Evolutionary conservation across 2,797 vertebrate genomes (phyloP).

Genomic region (Amblyopsis hoosieri): DNA sequence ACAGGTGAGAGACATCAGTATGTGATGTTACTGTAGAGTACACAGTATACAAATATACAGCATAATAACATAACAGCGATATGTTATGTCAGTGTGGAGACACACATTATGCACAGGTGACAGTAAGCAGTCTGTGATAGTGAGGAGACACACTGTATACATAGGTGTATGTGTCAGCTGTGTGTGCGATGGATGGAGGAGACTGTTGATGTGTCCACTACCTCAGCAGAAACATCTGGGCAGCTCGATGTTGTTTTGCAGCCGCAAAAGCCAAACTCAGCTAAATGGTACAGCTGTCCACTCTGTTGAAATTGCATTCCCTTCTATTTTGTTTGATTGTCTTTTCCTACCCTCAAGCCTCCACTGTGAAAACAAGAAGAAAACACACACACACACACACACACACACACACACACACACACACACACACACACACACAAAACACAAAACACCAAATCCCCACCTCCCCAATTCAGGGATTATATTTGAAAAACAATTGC

Average conservation of each 20-base stretch:
- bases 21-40: neutral
- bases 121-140: neutral
- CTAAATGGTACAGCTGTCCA: slow-evolving; percentile 61
- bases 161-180: slow-evolving; percentile 48
- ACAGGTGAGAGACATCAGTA: neutral
- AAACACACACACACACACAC: too few species aligned
- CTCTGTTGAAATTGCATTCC: slow-evolving; percentile 8
- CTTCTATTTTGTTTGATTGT: neutral
- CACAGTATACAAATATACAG: too few species aligned
- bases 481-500: too few species aligned
- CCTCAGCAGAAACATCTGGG: slow-evolving; percentile 51
- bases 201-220: slow-evolving; percentile 18
- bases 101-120: too few species aligned
- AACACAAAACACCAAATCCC: too few species aligned
- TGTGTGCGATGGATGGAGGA: slow-evolving; percentile 54
- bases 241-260: slow-evolving; percentile 47
- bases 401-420: too few species aligned
- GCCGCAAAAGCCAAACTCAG: slow-evolving; percentile 48
- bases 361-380: neutral
- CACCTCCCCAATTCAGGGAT: too few species aligned
- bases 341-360: slow-evolving; percentile 9
- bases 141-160: slow-evolving; percentile 4
- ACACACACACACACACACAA: too few species aligned
- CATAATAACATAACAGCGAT: too few species aligned
- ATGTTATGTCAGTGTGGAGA: too few species aligned